These are phyloP conservation scores for Characodon lateralis DNA, from an alignment of 2,797 vertebrate genomes.

Conservation along the genomic window DNA sequence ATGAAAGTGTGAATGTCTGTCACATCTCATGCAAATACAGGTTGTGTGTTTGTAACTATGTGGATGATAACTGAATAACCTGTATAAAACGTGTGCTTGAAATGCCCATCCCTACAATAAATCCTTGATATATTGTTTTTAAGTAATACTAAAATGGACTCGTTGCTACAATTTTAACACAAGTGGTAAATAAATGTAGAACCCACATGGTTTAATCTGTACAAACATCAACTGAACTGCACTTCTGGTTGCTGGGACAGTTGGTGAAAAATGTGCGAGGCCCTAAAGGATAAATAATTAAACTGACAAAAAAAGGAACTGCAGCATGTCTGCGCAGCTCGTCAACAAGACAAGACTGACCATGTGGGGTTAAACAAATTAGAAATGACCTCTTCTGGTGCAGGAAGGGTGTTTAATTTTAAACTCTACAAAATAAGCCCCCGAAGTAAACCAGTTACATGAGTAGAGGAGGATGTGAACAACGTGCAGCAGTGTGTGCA, in stretches of 20 bases:
- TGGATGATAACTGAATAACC: not conserved
- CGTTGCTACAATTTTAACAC: not conserved
- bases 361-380: not conserved
- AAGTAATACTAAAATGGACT: not conserved
- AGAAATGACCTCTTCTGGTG: not conserved
- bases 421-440: not conserved
- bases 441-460: not conserved
- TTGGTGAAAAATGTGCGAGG: not conserved
- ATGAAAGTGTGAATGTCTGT: not conserved
- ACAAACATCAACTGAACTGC: not conserved
- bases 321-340: not conserved
- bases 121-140: not conserved
- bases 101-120: too few relatives aligned
- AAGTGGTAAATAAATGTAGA: not conserved
- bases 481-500: slow-evolving; percentile 6
- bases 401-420: not conserved
- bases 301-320: not conserved
- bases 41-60: not conserved
- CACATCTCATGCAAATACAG: not conserved
- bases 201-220: not conserved
- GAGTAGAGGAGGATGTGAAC: not conserved
- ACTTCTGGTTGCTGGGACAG: not conserved
- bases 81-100: not conserved
- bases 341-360: not conserved
- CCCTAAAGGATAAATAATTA: not conserved